Base-by-base conservation (phyloP, 1,140 invertebrate genomes). In the Limonius californicus region DNA sequence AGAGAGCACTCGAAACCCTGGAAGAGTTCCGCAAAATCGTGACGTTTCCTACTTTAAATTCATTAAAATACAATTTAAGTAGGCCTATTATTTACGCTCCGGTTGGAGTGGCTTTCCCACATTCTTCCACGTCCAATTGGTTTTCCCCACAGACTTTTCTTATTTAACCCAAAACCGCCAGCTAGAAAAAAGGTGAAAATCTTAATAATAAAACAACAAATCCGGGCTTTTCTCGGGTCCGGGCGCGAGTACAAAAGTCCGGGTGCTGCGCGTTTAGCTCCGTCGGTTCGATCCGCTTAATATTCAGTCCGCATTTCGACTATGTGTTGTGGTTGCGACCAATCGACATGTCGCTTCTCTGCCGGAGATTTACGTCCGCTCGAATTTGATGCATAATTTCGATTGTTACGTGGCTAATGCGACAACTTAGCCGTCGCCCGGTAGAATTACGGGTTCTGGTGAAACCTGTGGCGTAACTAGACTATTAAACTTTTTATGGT, bases 11-110 rank as follows among this genome's bases (percentile, higher is more conserved):
- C n/a, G 35, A 39, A 39, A 39, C 2, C 7, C 35, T n/a, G 35
- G 35, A 39, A 39, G 35, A 39, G 35, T 39, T 12, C 35, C 35
- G 35, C 2, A 39, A 39, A 39, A 39, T 39, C 35, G 35, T 39
- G 35, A 39, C 35, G 35, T 39, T 39, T 39, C 35, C 35, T 39
- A 39, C 35, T 39, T 39, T 39, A 39, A 39, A 39, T 39, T 39
- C 35, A 39, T 39, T 39, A 39, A 39, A 39, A 39, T 39, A n/a
- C 35, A 39, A 2, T 14, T 39, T 39, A 39, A 39, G 35, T 9
- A 39, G 35, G 8, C 35, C 35, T 39, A 39, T 39, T 39, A 39
- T 39, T 39, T 39, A 14, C 35, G n/a, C 9, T 27, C 23, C 23
- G 23, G 9, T 3, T 27, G 23, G 23, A 27, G 3, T n/a, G n/a